Base-by-base conservation (phyloP, 2,888 invertebrate genomes). In the Cepaea hortensis region DNA sequence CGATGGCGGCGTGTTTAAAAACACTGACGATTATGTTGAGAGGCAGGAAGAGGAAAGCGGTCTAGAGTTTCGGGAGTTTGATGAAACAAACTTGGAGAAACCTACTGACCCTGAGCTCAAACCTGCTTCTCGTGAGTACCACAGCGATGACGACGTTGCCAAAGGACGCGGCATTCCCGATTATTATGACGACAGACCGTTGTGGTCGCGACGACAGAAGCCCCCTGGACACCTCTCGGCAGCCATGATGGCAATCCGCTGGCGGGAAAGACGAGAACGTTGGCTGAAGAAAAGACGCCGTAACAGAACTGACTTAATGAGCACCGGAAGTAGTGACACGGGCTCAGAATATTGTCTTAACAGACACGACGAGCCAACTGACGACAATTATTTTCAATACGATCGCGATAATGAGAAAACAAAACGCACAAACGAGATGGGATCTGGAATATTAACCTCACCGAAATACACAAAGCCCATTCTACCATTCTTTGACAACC, bases 131-230 rank as follows among this genome's bases (percentile, higher is more conserved):
- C 61, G 87, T 7, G 83, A 76, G 20, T 87, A 87, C 65, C 87
- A 87, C 83, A 87, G 87, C 23, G 87, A 87, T 20, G 87, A 87
- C 73, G 87, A 87, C 68, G 84, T 87, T n/a, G 87, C 80, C 9
- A 61, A 70, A 3, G 87, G 87, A 1, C 68, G 84, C 3, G 87
- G 84, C 18, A 80, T 84, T 62, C 87, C 87, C 48, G 87, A 87
- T n/a, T 87, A 87, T 61, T 87, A 87, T 75, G 87, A 87, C 75
- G 87, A 87, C 80, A 46, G 73, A 23, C 80, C 84, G 15, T 80
- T 87, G 73, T 87, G 87, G 87, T 20, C 76, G 9, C 50, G 73
- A 61, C 79, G 84, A 61, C 84, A 87, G 62, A 81, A 83, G 77
- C 79, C 62, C 15, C 87, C 87, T 3, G 79, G 84, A 0, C 79